A percentile compares a stretch with the other conserved stretches of the same genome.
phyloP scores from a whole-genome alignment of 1,140 invertebrate genomes.

The Physella acuta region DNA sequence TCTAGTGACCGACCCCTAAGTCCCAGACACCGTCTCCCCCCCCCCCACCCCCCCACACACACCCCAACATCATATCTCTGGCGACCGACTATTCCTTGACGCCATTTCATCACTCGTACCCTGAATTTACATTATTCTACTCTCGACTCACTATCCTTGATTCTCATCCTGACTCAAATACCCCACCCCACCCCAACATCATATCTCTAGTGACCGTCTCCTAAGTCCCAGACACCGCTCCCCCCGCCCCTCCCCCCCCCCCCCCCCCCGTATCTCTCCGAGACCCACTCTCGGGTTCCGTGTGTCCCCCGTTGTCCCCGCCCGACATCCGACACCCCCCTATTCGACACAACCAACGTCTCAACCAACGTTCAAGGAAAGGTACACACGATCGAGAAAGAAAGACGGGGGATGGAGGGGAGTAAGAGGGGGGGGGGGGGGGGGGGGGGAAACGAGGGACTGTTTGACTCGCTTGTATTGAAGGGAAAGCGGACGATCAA shows the following conservation, averaged over 20 bases:
- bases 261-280: background rate
- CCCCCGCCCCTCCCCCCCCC: too few relatives aligned
- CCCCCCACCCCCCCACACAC: background rate
- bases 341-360: background rate
- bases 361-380: background rate
- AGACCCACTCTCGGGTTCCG: background rate
- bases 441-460: conserved; percentile 1
- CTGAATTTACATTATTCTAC: background rate
- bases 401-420: conserved; percentile 7
- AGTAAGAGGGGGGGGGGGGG: background rate
- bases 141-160: background rate
- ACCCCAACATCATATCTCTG: too few relatives aligned
- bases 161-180: background rate
- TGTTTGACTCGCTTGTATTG: too few relatives aligned
- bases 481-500: too few relatives aligned
- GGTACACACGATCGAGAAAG: background rate
- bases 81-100: too few relatives aligned
- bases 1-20: background rate
- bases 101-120: background rate
- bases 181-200: background rate
- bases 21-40: conserved; percentile 1
- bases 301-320: background rate
- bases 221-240: background rate
- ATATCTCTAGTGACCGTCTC: too few relatives aligned
- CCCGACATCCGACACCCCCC: too few relatives aligned